Percentiles rank a stretch among this genome's conserved stretches.
These are phyloP conservation scores for Hoplias malabaricus DNA, from an alignment of 2,113 vertebrate species.

Conservation along the genomic window DNA sequence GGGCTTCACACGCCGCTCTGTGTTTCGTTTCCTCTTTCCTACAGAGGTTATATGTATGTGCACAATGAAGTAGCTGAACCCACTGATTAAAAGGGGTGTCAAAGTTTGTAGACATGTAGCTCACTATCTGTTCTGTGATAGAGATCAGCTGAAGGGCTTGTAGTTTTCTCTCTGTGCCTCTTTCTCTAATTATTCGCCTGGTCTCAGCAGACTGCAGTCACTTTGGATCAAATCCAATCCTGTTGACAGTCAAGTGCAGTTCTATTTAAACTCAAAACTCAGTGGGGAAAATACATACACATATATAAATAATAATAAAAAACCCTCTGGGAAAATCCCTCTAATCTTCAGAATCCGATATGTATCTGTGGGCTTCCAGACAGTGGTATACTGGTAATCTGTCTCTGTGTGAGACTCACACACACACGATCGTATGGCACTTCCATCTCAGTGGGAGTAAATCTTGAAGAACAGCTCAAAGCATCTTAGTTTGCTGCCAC, in stretches of 20 bases:
- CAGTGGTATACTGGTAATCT: constrained; percentile 68
- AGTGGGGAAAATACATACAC: background rate
- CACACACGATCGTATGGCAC: constrained; percentile 41
- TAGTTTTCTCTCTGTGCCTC: background rate
- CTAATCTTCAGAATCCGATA: constrained; percentile 72
- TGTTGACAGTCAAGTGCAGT: constrained; percentile 67
- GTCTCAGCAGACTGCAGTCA: constrained; percentile 65
- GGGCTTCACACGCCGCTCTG: too few species aligned
- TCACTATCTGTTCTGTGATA: too few species aligned
- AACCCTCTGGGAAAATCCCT: constrained; percentile 65
- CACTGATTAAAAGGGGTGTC: too few species aligned
- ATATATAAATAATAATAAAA: constrained; percentile 46
- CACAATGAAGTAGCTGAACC: too few species aligned
- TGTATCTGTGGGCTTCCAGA: constrained; percentile 65
- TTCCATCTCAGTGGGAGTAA: background rate
- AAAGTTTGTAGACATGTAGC: too few species aligned
- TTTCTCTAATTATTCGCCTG: constrained; percentile 54
- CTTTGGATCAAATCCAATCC: constrained; percentile 65
- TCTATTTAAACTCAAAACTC: constrained; percentile 62
- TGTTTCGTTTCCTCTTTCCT: too few species aligned
- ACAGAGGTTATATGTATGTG: too few species aligned
- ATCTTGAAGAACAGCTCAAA: background rate
- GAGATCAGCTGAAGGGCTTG: background rate
- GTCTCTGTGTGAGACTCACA: constrained; percentile 61
- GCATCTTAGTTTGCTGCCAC: background rate